These are phyloP conservation scores for Linnaemya tessellans DNA, from an alignment of 2,888 invertebrate species.

Conservation along the genomic window DNA sequence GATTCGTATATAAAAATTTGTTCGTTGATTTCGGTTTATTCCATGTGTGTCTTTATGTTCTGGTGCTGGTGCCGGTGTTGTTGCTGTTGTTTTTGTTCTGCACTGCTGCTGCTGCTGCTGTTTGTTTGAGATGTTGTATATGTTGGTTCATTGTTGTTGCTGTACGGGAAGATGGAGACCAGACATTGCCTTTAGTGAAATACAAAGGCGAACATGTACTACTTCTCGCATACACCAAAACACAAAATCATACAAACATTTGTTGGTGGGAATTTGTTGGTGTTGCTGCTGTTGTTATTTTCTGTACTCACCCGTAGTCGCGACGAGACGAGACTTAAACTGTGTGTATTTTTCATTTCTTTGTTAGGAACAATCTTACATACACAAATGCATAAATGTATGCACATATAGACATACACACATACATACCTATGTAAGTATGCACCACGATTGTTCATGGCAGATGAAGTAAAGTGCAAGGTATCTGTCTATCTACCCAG, in stretches of 20 bases:
- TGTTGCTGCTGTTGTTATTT: slow-evolving; percentile 69
- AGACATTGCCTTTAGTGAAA: slow-evolving; percentile 68
- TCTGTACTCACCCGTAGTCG: slow-evolving; percentile 68
- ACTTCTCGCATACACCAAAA: slow-evolving; percentile 66
- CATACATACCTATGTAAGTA: background rate
- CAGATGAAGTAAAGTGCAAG: slow-evolving; percentile 61
- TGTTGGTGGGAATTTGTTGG: slow-evolving; percentile 73
- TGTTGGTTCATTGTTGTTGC: slow-evolving; percentile 55
- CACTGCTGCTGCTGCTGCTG: slow-evolving; percentile 57
- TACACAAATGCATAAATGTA: slow-evolving; percentile 9
- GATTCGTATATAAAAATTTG: slow-evolving; percentile 60
- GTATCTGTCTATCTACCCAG: slow-evolving; percentile 49
- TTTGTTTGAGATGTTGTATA: slow-evolving; percentile 63
- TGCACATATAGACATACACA: background rate
- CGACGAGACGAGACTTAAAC: slow-evolving; percentile 55
- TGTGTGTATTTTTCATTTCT: slow-evolving; percentile 57
- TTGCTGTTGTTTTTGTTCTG: slow-evolving; percentile 50
- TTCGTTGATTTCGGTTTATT: slow-evolving; percentile 58
- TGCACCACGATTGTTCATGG: slow-evolving; percentile 6
- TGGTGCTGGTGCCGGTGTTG: slow-evolving; percentile 51
- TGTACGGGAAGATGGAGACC: slow-evolving; percentile 69
- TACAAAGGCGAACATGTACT: slow-evolving; percentile 70
- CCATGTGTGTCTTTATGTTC: slow-evolving; percentile 57
- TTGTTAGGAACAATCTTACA: slow-evolving; percentile 50
- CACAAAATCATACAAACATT: slow-evolving; percentile 58